These are phyloP conservation scores for Halcyon chelicuti DNA, from an alignment of 2,797 vertebrate species.

Conservation along the genomic window DNA sequence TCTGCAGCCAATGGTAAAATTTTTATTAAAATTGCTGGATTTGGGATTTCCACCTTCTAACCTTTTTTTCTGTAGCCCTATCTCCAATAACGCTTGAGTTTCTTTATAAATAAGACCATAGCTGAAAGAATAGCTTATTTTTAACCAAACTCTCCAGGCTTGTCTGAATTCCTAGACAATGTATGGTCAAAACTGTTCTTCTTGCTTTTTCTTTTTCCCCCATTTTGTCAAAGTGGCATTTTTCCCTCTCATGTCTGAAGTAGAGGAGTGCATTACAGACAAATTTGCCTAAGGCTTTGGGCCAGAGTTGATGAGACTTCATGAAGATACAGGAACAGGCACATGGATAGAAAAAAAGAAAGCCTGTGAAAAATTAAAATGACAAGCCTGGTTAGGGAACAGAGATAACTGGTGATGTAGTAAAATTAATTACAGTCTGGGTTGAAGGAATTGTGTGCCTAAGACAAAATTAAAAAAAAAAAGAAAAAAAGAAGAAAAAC, in stretches of 20 bases:
- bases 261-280: constrained; percentile 39
- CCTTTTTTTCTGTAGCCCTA: background rate
- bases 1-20: background rate
- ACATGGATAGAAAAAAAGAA: constrained; percentile 48
- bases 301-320: constrained; percentile 69
- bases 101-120: background rate
- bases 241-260: constrained; percentile 42
- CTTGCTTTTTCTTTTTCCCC: background rate
- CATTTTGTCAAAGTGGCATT: background rate
- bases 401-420: constrained; percentile 70
- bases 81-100: background rate
- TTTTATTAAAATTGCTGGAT: background rate
- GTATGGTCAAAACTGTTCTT: background rate
- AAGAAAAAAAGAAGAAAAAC: constrained; percentile 4
- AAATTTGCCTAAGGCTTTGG: constrained; percentile 66
- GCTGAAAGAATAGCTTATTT: background rate
- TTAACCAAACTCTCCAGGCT: background rate
- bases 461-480: constrained; percentile 62
- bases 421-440: constrained; percentile 72
- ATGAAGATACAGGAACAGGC: constrained; percentile 54
- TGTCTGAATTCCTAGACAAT: background rate
- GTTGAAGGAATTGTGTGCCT: constrained; percentile 49
- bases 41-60: background rate
- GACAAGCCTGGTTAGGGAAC: constrained; percentile 70
- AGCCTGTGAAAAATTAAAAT: constrained; percentile 76